Percentiles rank a stretch among this genome's conserved stretches.
Conservation (phyloP, 2,113 vertebrate genomes). For the Labeo catla region DNA sequence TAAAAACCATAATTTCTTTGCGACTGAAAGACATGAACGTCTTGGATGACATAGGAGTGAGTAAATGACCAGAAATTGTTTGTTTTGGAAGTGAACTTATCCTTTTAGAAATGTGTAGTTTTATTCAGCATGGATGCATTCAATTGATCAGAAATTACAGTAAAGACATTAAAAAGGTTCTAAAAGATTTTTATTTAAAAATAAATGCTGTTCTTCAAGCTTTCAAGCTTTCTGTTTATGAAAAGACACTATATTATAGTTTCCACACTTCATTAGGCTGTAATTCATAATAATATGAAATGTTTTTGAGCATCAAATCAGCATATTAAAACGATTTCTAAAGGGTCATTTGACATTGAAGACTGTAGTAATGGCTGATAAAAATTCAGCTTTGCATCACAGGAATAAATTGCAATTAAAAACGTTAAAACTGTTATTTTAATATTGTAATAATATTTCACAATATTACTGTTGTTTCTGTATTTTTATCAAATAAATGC, state of each 20-base stretch:
- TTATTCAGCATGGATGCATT: neutral
- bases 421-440: neutral
- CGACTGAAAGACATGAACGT: too few relatives aligned
- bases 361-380: neutral
- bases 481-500: neutral
- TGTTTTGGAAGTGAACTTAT: too few relatives aligned
- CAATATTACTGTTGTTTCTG: neutral
- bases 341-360: neutral
- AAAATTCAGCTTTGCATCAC: neutral
- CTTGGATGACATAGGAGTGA: too few relatives aligned
- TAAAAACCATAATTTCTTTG: too few relatives aligned
- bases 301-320: neutral
- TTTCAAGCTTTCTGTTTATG: neutral
- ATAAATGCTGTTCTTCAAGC: neutral
- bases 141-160: neutral
- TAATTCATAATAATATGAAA: neutral
- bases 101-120: neutral
- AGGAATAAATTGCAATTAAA: neutral
- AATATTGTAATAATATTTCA: neutral
- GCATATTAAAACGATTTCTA: neutral
- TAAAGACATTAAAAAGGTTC: neutral
- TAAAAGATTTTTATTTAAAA: too few relatives aligned
- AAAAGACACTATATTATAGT: too few relatives aligned
- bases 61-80: too few relatives aligned
- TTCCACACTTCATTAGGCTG: too few relatives aligned